Evolutionary conservation across 2,113 vertebrate species (phyloP), one percentile per base, ranked within the genome.

Genomic region (Pristiophorus japonicus): DNA sequence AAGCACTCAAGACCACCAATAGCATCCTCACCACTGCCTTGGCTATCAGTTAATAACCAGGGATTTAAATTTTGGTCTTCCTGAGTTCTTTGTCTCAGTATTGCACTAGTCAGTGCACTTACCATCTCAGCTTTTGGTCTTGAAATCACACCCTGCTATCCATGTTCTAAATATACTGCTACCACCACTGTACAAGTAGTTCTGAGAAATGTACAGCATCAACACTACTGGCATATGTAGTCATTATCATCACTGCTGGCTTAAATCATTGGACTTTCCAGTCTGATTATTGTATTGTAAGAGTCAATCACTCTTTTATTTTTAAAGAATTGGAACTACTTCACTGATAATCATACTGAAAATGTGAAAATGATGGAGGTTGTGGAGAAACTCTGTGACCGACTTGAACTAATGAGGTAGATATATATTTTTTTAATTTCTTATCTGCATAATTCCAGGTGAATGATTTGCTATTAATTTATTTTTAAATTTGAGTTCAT

Each of bases 301-400:
- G 38, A 47, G 45, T 70, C 45, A 94, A 66, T 51, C 42, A 45
- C 20, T 66, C 47, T 92, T 96, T 96, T 97, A 97, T 97, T 95
- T 96, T 98, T 97, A 96, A 97, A 99, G 99, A 99, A 98, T 97
- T 99, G 98, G 98, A 99, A 98, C 97, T 99, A 99, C 97, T 99
- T 99, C 98, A 98, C 98, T 96, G 98, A 99, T 95, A 98, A 97
- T 96, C 99, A 99, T 96, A 97, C 97, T 14, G 99, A 99, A 92
- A 97, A 98, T 92, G 98, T 99, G 96, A 99, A 98, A 97, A 99
- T 99, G 99, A 99, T 99, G 99, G 99, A 99, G 97, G 99, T 99
- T 87, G 98, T 99, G 96, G 99, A 99, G 97, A 99, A 99, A 96
- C 98, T 99, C 81, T 99, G 99, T 96, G 99, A 99, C 96, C 98